Conservation (phyloP, 2,797 vertebrate species). For the Rhodeus uyekii region DNA sequence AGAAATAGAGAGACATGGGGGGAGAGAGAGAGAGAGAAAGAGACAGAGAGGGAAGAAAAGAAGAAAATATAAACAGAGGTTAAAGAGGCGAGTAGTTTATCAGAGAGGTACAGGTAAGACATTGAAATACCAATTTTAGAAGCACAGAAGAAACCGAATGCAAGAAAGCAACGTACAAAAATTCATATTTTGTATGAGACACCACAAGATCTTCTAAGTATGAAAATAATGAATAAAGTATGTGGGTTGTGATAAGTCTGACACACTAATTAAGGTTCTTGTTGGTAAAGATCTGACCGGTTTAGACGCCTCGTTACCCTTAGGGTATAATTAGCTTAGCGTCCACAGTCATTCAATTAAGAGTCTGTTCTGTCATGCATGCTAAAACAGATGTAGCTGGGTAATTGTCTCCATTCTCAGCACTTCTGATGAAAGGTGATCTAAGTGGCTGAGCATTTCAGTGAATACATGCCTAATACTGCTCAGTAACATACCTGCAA, state of each 20-base stretch:
- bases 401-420: neutral
- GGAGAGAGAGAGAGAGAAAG: no score
- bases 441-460: neutral
- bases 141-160: neutral
- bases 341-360: slow-evolving; percentile 36
- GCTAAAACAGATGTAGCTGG: slow-evolving; percentile 25
- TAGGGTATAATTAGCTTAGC: slow-evolving; percentile 52
- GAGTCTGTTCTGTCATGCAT: slow-evolving; percentile 20
- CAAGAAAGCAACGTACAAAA: slow-evolving; percentile 26
- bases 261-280: slow-evolving; percentile 48
- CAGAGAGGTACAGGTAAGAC: slow-evolving; percentile 39
- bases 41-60: neutral
- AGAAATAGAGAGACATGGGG: neutral
- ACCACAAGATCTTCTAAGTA: slow-evolving; percentile 13
- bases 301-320: slow-evolving; percentile 48
- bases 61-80: slow-evolving; percentile 7
- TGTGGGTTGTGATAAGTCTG: neutral
- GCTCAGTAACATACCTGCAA: slow-evolving; percentile 35
- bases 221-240: slow-evolving; percentile 16
- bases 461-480: slow-evolving; percentile 43
- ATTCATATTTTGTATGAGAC: no score
- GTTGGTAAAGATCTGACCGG: slow-evolving; percentile 42
- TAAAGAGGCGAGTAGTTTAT: slow-evolving; percentile 37
- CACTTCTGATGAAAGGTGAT: slow-evolving; percentile 15
- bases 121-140: slow-evolving; percentile 12